A percentile compares a stretch with the other conserved stretches of the same genome.
phyloP scores from a whole-genome alignment of 2,113 vertebrate species.

The Rhinopomastus cyanomelas region DNA sequence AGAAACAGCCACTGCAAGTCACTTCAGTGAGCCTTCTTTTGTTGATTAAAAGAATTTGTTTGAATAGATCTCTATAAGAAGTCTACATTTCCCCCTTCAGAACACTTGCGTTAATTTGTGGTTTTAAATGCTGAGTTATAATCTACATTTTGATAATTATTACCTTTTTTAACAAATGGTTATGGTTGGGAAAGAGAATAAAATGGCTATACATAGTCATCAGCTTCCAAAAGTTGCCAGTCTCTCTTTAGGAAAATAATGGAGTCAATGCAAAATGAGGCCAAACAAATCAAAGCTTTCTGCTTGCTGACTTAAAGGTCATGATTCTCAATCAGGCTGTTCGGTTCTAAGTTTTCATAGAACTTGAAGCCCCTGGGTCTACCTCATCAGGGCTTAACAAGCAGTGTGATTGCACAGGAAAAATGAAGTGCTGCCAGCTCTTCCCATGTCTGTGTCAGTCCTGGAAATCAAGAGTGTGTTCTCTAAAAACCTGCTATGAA shows the following conservation, averaged over 20 bases:
- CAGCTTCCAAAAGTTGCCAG: neutral
- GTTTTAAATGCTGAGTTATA: neutral
- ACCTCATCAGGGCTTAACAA: neutral
- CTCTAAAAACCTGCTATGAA: fast-evolving
- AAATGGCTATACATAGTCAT: neutral
- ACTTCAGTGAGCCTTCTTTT: neutral
- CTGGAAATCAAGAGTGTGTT: neutral
- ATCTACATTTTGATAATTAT: neutral
- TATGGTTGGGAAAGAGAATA: neutral
- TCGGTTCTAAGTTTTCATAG: neutral
- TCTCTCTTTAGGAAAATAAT: neutral
- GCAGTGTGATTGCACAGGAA: neutral
- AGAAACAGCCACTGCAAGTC: neutral
- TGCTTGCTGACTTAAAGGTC: neutral
- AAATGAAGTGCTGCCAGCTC: neutral
- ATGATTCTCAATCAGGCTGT: neutral
- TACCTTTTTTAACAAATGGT: neutral
- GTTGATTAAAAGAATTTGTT: neutral
- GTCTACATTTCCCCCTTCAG: neutral
- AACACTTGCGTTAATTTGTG: neutral
- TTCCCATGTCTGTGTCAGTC: neutral
- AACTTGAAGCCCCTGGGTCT: neutral
- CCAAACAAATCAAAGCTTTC: neutral
- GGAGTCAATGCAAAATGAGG: neutral
- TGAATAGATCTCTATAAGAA: neutral